Conservation (phyloP, 2,888 invertebrate genomes). For the Nephrotoma appendiculata region DNA sequence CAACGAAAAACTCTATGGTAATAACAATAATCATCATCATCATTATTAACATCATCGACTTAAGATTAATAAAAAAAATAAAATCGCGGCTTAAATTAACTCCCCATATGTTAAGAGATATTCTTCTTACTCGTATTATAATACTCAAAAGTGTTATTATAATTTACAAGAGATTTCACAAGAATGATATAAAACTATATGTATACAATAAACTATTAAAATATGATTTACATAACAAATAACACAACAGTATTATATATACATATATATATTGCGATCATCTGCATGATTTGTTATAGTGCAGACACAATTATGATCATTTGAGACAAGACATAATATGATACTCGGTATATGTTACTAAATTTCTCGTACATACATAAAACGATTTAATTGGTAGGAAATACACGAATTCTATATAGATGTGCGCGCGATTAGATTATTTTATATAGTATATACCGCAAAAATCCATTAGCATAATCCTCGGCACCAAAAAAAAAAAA, state of each 20-base stretch:
- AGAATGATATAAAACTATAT: neutral
- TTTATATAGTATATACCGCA: neutral
- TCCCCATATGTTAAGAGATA: neutral
- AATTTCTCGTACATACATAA: neutral
- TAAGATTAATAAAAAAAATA: neutral
- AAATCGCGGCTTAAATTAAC: neutral
- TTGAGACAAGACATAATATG: neutral
- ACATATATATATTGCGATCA: neutral
- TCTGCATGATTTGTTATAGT: neutral
- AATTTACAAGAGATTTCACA: neutral
- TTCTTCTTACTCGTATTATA: neutral
- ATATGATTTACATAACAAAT: neutral
- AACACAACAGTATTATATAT: neutral
- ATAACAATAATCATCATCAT: neutral
- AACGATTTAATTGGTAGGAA: neutral
- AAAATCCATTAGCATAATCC: neutral
- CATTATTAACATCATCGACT: neutral
- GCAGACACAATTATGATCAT: neutral
- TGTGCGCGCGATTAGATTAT: neutral
- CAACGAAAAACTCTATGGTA: neutral
- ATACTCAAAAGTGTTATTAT: neutral
- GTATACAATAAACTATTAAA: neutral
- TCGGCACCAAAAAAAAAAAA: neutral
- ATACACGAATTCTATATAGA: neutral
- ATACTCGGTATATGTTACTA: neutral